phyloP scores from a whole-genome alignment of 2,797 vertebrate genomes.

The Coregonus suidteri region DNA sequence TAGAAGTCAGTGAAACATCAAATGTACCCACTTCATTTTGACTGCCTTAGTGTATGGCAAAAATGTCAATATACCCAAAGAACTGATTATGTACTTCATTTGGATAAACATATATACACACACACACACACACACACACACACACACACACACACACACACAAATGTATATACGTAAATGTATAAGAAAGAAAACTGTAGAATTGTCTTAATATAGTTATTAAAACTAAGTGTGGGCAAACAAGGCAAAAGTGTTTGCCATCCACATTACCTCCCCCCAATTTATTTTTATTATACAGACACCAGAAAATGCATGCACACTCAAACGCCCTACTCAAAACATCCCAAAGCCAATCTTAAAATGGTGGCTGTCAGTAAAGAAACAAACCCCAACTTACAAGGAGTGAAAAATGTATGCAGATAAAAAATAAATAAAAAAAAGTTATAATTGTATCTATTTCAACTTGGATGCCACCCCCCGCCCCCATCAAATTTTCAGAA shows the following conservation, averaged over 20 bases:
- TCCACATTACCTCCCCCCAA: no score
- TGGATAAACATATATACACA: conserved; percentile 70
- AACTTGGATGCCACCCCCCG: conserved; percentile 42
- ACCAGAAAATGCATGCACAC: no score
- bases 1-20: conserved; percentile 62
- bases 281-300: no score
- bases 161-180: conserved; percentile 61
- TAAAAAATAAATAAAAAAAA: conserved; percentile 38
- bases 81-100: conserved; percentile 62
- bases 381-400: conserved; percentile 85
- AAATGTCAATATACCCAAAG: conserved; percentile 15
- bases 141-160: background rate
- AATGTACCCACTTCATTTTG: conserved; percentile 41
- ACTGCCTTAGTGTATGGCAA: conserved; percentile 16
- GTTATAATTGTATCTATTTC: conserved; percentile 43
- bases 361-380: conserved; percentile 72
- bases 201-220: conserved; percentile 64
- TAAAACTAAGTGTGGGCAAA: conserved; percentile 65
- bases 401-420: conserved; percentile 67
- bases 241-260: conserved; percentile 61
- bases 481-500: conserved; percentile 30
- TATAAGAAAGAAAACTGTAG: conserved; percentile 63
- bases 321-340: conserved; percentile 62
- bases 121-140: background rate
- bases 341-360: conserved; percentile 72